Conservation (phyloP, 2,113 vertebrate genomes). For the Chrysemys picta region DNA sequence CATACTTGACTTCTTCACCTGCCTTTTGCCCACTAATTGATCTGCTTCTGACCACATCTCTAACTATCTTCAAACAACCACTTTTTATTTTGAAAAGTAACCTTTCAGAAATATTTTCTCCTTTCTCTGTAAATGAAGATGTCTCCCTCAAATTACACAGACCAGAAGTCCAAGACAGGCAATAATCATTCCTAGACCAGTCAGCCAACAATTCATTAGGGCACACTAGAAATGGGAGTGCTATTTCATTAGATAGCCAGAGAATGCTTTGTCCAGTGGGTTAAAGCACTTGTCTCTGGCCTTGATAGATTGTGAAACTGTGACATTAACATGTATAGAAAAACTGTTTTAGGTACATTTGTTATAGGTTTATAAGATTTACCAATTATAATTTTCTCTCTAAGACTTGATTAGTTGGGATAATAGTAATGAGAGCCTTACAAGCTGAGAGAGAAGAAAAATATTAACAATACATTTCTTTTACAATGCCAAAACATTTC, state of each 20-base stretch:
- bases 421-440: not conserved
- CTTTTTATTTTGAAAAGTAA: conserved; percentile 2
- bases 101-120: not conserved
- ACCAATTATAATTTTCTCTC: not conserved
- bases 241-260: not conserved
- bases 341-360: not conserved
- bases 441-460: not conserved
- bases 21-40: not conserved
- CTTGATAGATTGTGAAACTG: not conserved
- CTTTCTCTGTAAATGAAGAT: not conserved
- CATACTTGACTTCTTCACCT: not conserved
- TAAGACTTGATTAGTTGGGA: not conserved
- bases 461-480: not conserved
- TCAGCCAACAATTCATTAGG: not conserved
- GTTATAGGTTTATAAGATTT: not conserved
- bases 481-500: not conserved
- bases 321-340: not conserved
- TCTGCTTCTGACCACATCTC: not conserved
- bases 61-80: not conserved
- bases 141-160: not conserved
- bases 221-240: not conserved
- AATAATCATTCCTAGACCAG: not conserved
- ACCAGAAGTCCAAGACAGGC: not conserved
- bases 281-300: not conserved
- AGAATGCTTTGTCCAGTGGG: not conserved